Conservation (phyloP, 2,888 invertebrate species). For the Epinotia nisella region DNA sequence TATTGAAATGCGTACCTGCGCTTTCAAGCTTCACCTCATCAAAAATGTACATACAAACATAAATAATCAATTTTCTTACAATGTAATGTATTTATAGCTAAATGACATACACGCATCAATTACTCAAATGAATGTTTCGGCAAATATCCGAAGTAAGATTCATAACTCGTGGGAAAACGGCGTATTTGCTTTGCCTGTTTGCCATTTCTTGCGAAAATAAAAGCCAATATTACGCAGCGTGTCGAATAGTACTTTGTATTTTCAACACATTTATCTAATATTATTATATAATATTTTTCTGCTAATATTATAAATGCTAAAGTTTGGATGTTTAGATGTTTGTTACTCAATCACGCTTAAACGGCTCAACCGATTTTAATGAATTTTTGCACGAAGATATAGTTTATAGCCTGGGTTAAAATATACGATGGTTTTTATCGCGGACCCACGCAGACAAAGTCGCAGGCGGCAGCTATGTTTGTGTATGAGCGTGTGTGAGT, state of each 20-base stretch:
- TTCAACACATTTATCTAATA: too few species aligned
- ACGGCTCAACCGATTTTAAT: too few species aligned
- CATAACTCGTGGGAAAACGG: not conserved
- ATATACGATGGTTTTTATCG: too few species aligned
- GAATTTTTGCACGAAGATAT: too few species aligned
- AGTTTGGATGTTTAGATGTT: too few species aligned
- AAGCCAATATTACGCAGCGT: not conserved
- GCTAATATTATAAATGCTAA: too few species aligned
- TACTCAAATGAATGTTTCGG: not conserved
- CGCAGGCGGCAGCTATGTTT: too few species aligned
- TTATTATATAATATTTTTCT: too few species aligned
- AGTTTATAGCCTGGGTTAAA: too few species aligned
- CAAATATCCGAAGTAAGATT: conserved; percentile 20
- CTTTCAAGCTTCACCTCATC: not conserved
- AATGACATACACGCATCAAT: not conserved
- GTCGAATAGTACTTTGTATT: not conserved
- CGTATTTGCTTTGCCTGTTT: conserved; percentile 17
- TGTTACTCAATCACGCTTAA: too few species aligned
- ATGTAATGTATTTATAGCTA: not conserved
- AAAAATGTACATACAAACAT: not conserved
- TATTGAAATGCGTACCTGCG: not conserved
- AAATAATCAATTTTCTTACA: not conserved
- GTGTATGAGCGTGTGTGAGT: too few species aligned
- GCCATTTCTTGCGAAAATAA: conserved; percentile 11
- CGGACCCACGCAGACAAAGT: too few species aligned